phyloP scores from a whole-genome alignment of 2,797 vertebrate genomes.

The Aphelocoma californica region DNA sequence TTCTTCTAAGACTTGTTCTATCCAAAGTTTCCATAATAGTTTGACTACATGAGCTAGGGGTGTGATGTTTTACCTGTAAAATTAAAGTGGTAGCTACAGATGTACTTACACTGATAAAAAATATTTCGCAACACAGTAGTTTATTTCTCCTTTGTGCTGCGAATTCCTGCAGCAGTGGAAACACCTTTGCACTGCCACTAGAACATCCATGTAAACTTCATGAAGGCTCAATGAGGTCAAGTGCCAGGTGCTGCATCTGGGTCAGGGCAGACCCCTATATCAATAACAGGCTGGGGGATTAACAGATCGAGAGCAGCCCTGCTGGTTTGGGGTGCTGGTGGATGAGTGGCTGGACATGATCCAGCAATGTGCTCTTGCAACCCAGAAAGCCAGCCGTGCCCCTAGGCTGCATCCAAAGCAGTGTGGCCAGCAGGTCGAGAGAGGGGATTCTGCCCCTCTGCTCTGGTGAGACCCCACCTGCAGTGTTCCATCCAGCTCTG shows the following conservation, averaged over 20 bases:
- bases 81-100: background rate
- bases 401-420: background rate
- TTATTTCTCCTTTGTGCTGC: background rate
- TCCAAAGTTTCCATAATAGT: background rate
- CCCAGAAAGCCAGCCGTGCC: rapidly evolving
- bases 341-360: background rate
- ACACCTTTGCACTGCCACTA: background rate
- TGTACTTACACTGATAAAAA: background rate
- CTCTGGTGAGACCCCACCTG: background rate
- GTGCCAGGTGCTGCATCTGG: background rate
- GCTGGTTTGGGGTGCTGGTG: background rate
- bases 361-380: rapidly evolving
- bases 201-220: background rate
- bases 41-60: background rate
- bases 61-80: background rate
- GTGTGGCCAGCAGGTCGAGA: rapidly evolving
- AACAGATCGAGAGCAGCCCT: background rate
- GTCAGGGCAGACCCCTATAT: background rate
- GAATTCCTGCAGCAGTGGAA: background rate
- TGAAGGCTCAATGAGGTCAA: background rate
- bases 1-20: background rate
- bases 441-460: background rate
- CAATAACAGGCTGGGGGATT: background rate
- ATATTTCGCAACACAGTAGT: background rate
- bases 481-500: background rate